These are phyloP conservation scores for Leptopilina syphax DNA, from an alignment of 2,888 invertebrate genomes.

Conservation along the genomic window DNA sequence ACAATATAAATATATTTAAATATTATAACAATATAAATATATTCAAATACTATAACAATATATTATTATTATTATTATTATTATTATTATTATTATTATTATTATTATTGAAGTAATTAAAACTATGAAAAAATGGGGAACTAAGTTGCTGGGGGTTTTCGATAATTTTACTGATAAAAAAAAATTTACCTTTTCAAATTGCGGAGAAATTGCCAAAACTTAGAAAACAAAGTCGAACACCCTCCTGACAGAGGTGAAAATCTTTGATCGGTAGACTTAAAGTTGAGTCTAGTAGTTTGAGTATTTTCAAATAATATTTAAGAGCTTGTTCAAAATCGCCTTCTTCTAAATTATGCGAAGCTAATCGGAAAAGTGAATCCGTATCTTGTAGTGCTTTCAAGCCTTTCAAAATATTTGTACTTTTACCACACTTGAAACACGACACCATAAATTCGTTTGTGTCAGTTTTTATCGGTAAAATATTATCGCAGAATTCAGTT, in stretches of 20 bases:
- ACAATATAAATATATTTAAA: no score
- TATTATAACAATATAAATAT: no score
- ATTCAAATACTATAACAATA: no score
- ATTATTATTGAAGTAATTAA: no score
- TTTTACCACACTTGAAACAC: constrained; percentile 83
- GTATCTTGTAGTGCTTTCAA: constrained; percentile 88
- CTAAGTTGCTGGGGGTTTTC: no score
- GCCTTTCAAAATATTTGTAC: constrained; percentile 86
- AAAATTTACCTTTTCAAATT: constrained; percentile 42
- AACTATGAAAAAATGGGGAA: no score
- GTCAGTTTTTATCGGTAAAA: constrained; percentile 82
- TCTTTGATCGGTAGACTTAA: constrained; percentile 86
- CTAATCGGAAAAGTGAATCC: constrained; percentile 83
- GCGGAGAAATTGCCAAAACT: constrained; percentile 80
- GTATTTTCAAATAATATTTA: constrained; percentile 81
- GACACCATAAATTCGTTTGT: constrained; percentile 84
- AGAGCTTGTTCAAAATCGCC: constrained; percentile 83
- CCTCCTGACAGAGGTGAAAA: constrained; percentile 86
- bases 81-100: no score
- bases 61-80: no score
- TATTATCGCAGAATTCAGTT: constrained; percentile 82
- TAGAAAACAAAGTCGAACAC: constrained; percentile 83
- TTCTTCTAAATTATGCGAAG: constrained; percentile 80
- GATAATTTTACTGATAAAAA: no score
- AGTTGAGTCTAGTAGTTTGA: constrained; percentile 83